These are phyloP conservation scores for Coendou prehensilis DNA, from an alignment of 2,797 vertebrate genomes.

Conservation along the genomic window DNA sequence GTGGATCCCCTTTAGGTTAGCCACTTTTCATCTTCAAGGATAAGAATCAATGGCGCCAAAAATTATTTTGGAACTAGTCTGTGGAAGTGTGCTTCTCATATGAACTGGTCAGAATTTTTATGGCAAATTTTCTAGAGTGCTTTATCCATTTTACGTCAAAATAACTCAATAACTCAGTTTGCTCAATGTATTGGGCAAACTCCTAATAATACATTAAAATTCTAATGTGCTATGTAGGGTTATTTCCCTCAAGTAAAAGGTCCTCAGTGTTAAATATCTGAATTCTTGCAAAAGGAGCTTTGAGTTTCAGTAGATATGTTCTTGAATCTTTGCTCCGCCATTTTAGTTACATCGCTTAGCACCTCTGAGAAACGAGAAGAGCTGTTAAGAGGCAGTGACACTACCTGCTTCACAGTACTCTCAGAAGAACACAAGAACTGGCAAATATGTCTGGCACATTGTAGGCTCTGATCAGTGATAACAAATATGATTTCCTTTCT, in stretches of 20 bases:
- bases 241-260: not conserved
- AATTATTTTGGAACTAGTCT: not conserved
- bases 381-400: not conserved
- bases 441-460: not conserved
- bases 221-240: not conserved
- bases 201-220: not conserved
- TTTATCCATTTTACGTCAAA: not conserved
- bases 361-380: not conserved
- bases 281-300: conserved; percentile 14
- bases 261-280: not conserved
- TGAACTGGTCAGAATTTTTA: not conserved
- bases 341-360: not conserved
- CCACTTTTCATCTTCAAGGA: not conserved
- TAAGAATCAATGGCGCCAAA: not conserved
- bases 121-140: not conserved
- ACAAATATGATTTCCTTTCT: not conserved
- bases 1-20: not conserved
- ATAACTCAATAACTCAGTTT: too few species aligned
- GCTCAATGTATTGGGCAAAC: not conserved
- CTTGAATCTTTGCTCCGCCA: not conserved
- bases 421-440: not conserved
- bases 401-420: not conserved
- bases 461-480: not conserved
- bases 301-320: not conserved
- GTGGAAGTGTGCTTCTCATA: not conserved